Base-by-base conservation (phyloP, 64 coral and sea anemone genomes). In the Montipora efflorescens region DNA sequence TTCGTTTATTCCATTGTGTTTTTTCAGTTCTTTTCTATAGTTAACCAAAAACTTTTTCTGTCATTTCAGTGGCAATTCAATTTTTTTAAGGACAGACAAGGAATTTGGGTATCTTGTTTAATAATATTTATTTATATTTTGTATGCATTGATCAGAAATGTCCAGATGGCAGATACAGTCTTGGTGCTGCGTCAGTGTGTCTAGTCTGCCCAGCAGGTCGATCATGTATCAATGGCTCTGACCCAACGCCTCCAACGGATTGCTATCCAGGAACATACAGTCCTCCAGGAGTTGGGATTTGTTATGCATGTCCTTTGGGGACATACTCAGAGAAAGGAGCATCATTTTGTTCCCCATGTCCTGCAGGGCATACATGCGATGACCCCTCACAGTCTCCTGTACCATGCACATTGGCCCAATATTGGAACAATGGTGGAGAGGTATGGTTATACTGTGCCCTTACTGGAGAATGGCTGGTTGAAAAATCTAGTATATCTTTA, bases 351-450 rank as follows among this genome's bases (percentile, higher is more conserved):
- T 94, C 91, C 16, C 94, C 94, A 79, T 98, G 97, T 59, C 94
- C 94, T 59, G 86, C 73, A 79, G 97, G 97, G 18, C 95, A 88
- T n/a, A 91, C 94, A 4, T 98, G 97, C 88, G 86, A 95, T 59
- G 92, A 98, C 57, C 97, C 97, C 48, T 89, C 87, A 50, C 50
- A 94, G 45, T 43, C 67, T 18, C 94, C 94, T 46, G 78, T 92
- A 53, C 47, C 85, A 18, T 98, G 97, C 25, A 3, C 82, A 57
- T 79, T 59, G 62, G 14, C 80, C 36, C 80, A 93, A 19, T 96
- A 98, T 73, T 98, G 97, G 97, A 98, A 88, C 71, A 98, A 98
- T 89, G 97, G 79, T 83, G 97, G 87, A 88, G 95, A 87, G 92
- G 97, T 98, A 91, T 64, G 79, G 50, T 15, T 61, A 44, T 20